Percentiles rank a stretch among this genome's conserved stretches.
These are phyloP conservation scores for Sebastes dallii DNA, from an alignment of 2,797 vertebrate species.

Conservation along the genomic window DNA sequence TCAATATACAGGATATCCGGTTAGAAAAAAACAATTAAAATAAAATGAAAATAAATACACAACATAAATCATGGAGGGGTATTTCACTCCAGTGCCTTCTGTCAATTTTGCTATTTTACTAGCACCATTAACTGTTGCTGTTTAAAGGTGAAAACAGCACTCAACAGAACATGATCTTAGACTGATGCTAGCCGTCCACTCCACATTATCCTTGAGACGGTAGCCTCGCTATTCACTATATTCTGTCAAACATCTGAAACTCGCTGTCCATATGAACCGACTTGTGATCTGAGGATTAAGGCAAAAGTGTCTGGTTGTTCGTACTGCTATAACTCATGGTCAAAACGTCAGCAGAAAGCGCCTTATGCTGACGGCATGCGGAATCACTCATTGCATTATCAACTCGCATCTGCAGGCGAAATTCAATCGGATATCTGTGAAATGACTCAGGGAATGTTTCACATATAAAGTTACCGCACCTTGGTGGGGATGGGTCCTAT, in stretches of 20 bases:
- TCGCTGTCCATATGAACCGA: constrained; percentile 45
- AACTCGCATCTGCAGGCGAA: constrained; percentile 62
- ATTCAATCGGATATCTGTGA: constrained; percentile 67
- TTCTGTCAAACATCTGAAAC: constrained; percentile 72
- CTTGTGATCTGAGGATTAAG: constrained; percentile 74
- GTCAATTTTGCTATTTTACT: not conserved
- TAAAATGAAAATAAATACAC: not conserved
- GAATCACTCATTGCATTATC: constrained; percentile 68
- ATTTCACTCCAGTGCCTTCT: not conserved
- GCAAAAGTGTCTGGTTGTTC: constrained; percentile 59
- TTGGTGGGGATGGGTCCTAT: constrained; percentile 63
- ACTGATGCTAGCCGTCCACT: constrained; percentile 27
- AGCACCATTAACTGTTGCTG: not conserved
- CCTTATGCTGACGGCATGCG: constrained; percentile 54
- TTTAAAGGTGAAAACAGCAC: constrained; percentile 10
- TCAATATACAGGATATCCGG: not conserved
- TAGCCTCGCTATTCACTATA: constrained; percentile 36
- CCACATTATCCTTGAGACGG: constrained; percentile 26
- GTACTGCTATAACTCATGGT: constrained; percentile 64
- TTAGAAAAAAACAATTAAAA: not conserved
- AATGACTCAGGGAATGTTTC: constrained; percentile 50
- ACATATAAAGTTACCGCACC: constrained; percentile 66
- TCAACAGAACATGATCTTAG: constrained; percentile 36
- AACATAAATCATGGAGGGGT: not conserved
- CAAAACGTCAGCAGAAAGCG: constrained; percentile 60